Base-by-base conservation (phyloP, 2,113 vertebrate species). In the Daubentonia madagascariensis region DNA sequence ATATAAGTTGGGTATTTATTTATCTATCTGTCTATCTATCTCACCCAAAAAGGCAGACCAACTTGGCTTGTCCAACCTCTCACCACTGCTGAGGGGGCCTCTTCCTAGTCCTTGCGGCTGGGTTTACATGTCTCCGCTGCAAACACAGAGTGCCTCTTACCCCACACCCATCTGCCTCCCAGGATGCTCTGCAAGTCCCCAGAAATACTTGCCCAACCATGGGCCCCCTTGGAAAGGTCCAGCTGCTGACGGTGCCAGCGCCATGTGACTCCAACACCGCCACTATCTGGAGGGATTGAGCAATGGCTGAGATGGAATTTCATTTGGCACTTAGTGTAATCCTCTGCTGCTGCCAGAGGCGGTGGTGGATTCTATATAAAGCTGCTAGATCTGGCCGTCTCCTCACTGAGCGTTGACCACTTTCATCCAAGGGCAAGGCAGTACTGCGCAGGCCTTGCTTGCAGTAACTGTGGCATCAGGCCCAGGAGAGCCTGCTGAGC, bases 241-340 rank as follows among this genome's bases (percentile, higher is more conserved):
- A 75, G 78, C 35, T 63, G 48, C 84, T 76, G 59, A 57, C 18
- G 10, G 18, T 88, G 91, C 72, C 84, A 80, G 45, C n/a, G 37
- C 75, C 85, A 59, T 10, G 59, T 85, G 92, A 96, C 37, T 86
- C 83, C 35, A 40, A 14, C 6, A 18, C 70, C 40, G 70, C 32
- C 1, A 32, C 5, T 84, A 90, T 81, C 70, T 78, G 88, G 70
- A 91, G 86, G 8, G 59, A 85, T 68, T 97, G 87, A 76, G 94
- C 89, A 93, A 95, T 14, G 57, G 37, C 75, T 61, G 65, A n/a
- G 57, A 80, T 89, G 79, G 87, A 96, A 96, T 97, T 95, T 92
- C 89, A 94, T 70, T 43, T 97, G 94, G 91, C 73, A 35, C 68
- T 76, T 83, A 67, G 37, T 7, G n/a, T 23, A 25, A 17, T 35